A percentile compares a stretch with the other conserved stretches of the same genome.
phyloP scores from a whole-genome alignment of 2,888 invertebrate species.

The Conus canariensis region DNA sequence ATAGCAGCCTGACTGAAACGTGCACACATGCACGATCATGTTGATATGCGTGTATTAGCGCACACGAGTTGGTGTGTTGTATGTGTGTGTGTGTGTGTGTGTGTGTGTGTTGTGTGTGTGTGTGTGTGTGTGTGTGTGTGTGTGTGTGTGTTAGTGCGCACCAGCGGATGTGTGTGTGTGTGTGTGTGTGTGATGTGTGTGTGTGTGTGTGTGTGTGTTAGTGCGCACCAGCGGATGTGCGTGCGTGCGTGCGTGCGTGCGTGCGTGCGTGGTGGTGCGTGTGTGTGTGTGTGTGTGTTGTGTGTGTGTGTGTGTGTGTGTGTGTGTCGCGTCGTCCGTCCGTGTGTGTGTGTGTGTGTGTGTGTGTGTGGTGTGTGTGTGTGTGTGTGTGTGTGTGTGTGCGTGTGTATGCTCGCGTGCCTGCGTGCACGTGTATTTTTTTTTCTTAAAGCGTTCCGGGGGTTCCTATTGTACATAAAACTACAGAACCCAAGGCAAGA shows the following conservation, averaged over 20 bases:
- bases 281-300: not conserved
- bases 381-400: constrained; percentile 5
- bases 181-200: not conserved
- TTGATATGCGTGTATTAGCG: no score
- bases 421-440: not conserved
- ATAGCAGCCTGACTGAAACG: no score
- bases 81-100: no score
- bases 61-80: no score
- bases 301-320: not conserved
- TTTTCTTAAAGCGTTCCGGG: no score
- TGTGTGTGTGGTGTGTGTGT: not conserved
- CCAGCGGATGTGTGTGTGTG: not conserved
- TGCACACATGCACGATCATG: no score
- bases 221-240: not conserved
- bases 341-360: not conserved
- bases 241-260: not conserved
- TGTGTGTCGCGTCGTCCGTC: not conserved
- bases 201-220: not conserved
- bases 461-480: no score
- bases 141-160: no score
- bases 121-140: no score
- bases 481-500: no score
- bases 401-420: not conserved
- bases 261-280: not conserved
- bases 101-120: no score